Conservation (phyloP, 2,113 vertebrate species). For the Otus sunia region DNA sequence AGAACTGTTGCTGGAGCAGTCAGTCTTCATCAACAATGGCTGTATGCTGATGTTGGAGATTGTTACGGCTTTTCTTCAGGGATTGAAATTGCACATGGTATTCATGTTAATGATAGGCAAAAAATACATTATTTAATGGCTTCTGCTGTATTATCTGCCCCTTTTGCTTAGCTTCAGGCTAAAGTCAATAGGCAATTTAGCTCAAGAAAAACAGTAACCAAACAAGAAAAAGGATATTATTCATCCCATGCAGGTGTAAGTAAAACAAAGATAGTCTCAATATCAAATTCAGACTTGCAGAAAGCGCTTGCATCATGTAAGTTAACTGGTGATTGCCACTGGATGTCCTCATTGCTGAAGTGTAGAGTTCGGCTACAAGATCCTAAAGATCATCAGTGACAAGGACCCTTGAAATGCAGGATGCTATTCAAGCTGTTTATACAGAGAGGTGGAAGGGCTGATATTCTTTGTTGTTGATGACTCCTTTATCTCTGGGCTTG, state of each 20-base stretch:
- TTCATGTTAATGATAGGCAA: constrained; percentile 52
- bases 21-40: constrained; percentile 18
- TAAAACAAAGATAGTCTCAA: constrained; percentile 37
- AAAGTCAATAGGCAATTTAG: constrained; percentile 61
- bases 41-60: background rate
- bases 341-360: constrained; percentile 68
- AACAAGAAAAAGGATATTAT: constrained; percentile 41
- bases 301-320: background rate
- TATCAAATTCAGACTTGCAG: constrained; percentile 21
- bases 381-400: constrained; percentile 58
- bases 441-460: constrained; percentile 15
- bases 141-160: constrained; percentile 45
- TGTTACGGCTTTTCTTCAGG: constrained; percentile 5
- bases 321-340: constrained; percentile 65
- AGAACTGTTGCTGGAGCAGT: background rate
- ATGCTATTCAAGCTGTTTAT: constrained; percentile 35
- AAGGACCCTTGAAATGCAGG: constrained; percentile 45
- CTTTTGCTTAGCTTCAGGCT: constrained; percentile 48
- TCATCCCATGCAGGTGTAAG: constrained; percentile 12
- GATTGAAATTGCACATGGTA: constrained; percentile 17
- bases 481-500: constrained; percentile 32
- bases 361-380: constrained; percentile 40
- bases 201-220: constrained; percentile 16
- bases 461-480: constrained; percentile 40
- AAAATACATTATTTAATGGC: constrained; percentile 34